A percentile compares a stretch with the other conserved stretches of the same genome.
These are phyloP conservation scores for Aurelia coerulea DNA, from an alignment of 30 jellyfish, hydroid and myxozoan genomes.

Conservation along the genomic window DNA sequence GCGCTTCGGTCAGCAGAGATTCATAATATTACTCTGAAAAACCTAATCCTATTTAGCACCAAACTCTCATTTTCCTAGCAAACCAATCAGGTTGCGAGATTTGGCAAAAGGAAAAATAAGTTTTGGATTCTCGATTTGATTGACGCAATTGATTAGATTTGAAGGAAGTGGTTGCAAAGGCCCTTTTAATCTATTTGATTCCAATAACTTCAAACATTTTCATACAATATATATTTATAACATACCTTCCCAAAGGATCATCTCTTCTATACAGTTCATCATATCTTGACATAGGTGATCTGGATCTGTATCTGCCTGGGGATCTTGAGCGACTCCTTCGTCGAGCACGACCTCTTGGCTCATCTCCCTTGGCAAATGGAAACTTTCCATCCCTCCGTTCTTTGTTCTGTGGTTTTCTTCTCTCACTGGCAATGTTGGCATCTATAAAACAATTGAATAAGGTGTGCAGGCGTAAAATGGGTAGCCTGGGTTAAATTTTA, in stretches of 20 bases:
- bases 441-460: slow-evolving; percentile 27
- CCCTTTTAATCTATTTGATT: too few relatives aligned
- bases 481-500: not conserved
- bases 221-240: too few relatives aligned
- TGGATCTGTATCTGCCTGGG: slow-evolving; percentile 47
- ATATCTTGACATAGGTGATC: slow-evolving; percentile 91
- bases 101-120: too few relatives aligned
- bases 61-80: too few relatives aligned
- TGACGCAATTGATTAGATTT: too few relatives aligned
- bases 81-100: too few relatives aligned
- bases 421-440: slow-evolving; percentile 88
- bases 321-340: slow-evolving; percentile 56
- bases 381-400: slow-evolving; percentile 54
- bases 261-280: slow-evolving; percentile 79
- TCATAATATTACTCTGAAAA: too few relatives aligned
- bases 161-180: too few relatives aligned
- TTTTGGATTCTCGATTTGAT: too few relatives aligned
- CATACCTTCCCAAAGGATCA: slow-evolving; percentile 35
- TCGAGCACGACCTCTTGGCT: slow-evolving; percentile 5
- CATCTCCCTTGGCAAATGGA: slow-evolving; percentile 12
- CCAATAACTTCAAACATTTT: too few relatives aligned
- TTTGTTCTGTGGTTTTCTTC: slow-evolving; percentile 77
- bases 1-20: too few relatives aligned
- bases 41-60: too few relatives aligned
- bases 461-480: not conserved